Percentiles rank a stretch among this genome's conserved stretches.
These are phyloP conservation scores for Hirtodrosophila cameraria DNA, from an alignment of 2,888 invertebrate genomes.

Conservation along the genomic window DNA sequence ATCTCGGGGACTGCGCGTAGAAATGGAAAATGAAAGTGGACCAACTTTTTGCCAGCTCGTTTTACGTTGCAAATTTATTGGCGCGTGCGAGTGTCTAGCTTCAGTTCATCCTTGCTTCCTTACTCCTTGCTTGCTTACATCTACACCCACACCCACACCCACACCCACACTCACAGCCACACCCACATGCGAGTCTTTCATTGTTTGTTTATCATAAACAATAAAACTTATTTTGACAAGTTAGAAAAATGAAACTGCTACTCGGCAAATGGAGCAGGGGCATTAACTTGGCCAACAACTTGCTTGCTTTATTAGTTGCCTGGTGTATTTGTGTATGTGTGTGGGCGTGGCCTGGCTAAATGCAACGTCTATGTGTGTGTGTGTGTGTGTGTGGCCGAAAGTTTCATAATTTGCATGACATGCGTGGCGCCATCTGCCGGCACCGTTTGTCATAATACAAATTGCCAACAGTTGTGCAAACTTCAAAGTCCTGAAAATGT, in stretches of 20 bases:
- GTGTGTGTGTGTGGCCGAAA: conserved; percentile 42
- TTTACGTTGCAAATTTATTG: conserved; percentile 60
- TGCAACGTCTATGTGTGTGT: conserved; percentile 34
- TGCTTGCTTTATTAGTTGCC: conserved; percentile 55
- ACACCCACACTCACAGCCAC: neutral
- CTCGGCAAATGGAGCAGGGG: conserved; percentile 31
- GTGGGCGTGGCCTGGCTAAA: conserved; percentile 11
- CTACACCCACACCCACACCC: neutral
- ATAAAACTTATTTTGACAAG: conserved; percentile 76
- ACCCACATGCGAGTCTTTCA: conserved; percentile 22
- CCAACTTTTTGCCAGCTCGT: conserved; percentile 53
- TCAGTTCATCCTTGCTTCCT: neutral
- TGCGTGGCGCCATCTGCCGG: conserved; percentile 73
- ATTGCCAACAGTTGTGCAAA: conserved; percentile 66
- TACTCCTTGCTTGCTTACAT: neutral
- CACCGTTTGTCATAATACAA: conserved; percentile 68
- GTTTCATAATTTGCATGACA: conserved; percentile 78
- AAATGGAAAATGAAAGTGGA: conserved; percentile 62
- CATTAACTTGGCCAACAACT: conserved; percentile 44
- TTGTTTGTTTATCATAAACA: conserved; percentile 74
- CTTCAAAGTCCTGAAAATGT: conserved; percentile 55
- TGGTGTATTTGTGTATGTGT: neutral
- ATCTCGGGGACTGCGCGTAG: conserved; percentile 9
- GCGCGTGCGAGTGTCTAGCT: conserved; percentile 37
- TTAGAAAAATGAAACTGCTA: conserved; percentile 68